Base-by-base conservation (phyloP, 2,113 vertebrate species). In the Bettongia penicillata region DNA sequence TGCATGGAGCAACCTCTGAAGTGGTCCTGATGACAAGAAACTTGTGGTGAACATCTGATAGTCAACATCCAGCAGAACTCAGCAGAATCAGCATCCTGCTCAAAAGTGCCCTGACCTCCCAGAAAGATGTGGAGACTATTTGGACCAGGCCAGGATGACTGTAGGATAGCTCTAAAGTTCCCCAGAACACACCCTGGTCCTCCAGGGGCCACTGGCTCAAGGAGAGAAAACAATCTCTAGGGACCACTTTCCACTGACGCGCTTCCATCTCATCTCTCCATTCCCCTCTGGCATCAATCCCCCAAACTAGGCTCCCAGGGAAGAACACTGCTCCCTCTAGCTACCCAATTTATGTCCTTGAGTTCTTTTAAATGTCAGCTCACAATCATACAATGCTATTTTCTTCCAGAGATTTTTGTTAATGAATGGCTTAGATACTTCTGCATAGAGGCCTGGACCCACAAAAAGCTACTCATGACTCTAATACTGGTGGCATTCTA, bases 401-500 rank as follows among this genome's bases (percentile, higher is more conserved):
- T 55, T 95, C 94, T 95, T 94, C n/a, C 95, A 91, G 31, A 95
- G 77, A 55, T 95, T 95, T 93, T 97, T 96, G 48, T 90, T 93
- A 94, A 96, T 92, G 92, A 91, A 94, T 48, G 94, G 92, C 53
- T 97, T 93, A 94, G 91, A 95, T 19, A 93, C 90, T 95, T 97
- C 97, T 93, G 92, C 52, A 47, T 50, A 90, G 96, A 95, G 90
- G 53, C 91, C 92, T 53, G 61, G 94, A 93, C 90, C 53, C 94
- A 98, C 94, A 95, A 92, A 97, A 96, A 28, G 91, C 96, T 89
- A 49, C 12, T 68, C 31, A 53, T 4, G 28, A 89, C 3, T 24
- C 22, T 91, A 28, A 57, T 43, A 95, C 25, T 24, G 53, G 95
- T 48, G 90, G 96, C 53, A 52, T 50, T 61, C 77, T 43, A n/a